A percentile compares a stretch with the other conserved stretches of the same genome.
These are phyloP conservation scores for Hylomyscus alleni DNA, from an alignment of 2,797 vertebrate species.

Conservation along the genomic window DNA sequence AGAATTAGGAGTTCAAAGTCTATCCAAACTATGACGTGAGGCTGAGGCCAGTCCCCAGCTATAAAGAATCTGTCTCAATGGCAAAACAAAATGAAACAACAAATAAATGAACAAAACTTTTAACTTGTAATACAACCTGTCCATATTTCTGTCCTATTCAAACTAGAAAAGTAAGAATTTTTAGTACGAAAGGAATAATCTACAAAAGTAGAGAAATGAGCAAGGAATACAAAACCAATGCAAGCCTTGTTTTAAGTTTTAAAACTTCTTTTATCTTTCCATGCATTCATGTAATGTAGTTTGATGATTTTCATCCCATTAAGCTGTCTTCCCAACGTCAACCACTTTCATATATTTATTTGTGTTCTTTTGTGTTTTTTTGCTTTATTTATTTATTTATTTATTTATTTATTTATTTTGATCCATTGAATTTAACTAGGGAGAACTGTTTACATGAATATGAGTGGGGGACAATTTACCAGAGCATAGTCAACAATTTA, in stretches of 20 bases:
- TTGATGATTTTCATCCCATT: background rate
- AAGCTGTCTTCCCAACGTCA: background rate
- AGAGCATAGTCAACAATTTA: background rate
- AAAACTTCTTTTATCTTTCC: background rate
- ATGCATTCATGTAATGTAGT: background rate
- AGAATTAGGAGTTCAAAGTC: background rate
- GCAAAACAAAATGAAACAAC: background rate
- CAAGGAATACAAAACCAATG: background rate
- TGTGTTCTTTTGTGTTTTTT: background rate
- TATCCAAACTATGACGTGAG: background rate
- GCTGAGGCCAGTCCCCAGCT: background rate
- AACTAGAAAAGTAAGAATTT: background rate
- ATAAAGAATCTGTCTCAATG: background rate
- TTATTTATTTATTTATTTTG: background rate
- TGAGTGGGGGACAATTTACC: background rate
- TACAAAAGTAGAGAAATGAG: constrained; percentile 25
- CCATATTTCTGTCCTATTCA: background rate
- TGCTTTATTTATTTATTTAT: too few species aligned
- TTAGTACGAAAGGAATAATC: constrained; percentile 10
- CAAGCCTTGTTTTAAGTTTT: background rate
- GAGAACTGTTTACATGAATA: background rate
- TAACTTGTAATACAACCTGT: background rate
- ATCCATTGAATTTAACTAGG: too few species aligned
- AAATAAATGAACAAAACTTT: background rate
- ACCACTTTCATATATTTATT: background rate